These are phyloP conservation scores for Galendromus occidentalis DNA, from an alignment of 1,140 invertebrate genomes.

Conservation along the genomic window DNA sequence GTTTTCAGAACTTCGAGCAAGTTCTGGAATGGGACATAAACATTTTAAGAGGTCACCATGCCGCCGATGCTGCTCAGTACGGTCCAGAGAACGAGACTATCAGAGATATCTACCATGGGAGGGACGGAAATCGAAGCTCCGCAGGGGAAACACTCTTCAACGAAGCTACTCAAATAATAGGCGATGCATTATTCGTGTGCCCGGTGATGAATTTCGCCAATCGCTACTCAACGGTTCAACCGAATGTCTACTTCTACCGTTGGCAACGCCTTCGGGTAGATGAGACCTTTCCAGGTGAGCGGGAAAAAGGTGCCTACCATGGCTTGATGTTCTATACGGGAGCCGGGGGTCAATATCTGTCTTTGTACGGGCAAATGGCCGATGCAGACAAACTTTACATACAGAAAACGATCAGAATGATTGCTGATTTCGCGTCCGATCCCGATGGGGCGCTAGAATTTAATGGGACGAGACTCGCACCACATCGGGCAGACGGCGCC, in stretches of 20 bases:
- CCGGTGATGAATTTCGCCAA: neutral
- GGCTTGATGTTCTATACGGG: neutral
- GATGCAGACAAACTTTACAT: neutral
- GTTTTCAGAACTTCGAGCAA: neutral
- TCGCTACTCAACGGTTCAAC: neutral
- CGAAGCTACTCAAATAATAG: neutral
- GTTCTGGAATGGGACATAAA: neutral
- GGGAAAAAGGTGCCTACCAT: neutral
- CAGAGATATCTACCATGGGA: neutral
- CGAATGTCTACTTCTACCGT: neutral
- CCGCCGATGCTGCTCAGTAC: neutral
- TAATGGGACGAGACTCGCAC: neutral
- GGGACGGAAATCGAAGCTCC: too few relatives aligned
- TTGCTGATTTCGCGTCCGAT: neutral
- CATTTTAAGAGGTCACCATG: neutral
- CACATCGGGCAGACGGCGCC: neutral
- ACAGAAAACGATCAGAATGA: neutral
- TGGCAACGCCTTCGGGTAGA: neutral
- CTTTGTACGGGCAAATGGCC: neutral
- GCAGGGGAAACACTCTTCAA: too few relatives aligned
- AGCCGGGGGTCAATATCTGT: neutral
- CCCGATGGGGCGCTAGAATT: neutral
- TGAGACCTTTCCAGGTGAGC: neutral
- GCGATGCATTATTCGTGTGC: neutral
- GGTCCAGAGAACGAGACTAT: neutral